Percentiles rank a stretch among this genome's conserved stretches.
These are phyloP conservation scores for Odontomyia ornata DNA, from an alignment of 2,888 invertebrate genomes.

Conservation along the genomic window DNA sequence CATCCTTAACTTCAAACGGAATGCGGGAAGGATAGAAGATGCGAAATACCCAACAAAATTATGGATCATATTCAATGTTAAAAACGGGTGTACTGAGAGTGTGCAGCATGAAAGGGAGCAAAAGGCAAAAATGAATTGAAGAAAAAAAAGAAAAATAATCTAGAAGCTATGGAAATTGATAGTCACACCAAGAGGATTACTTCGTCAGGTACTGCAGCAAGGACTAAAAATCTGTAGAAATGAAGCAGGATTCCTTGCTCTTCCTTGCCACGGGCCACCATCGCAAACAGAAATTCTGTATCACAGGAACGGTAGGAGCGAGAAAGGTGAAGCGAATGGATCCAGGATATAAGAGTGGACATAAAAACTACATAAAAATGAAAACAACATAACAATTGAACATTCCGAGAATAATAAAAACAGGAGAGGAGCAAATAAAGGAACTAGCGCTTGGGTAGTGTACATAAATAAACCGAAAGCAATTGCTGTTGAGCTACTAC, in stretches of 20 bases:
- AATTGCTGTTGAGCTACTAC: slow-evolving; percentile 21
- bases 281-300: too few species aligned
- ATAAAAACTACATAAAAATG: slow-evolving; percentile 30
- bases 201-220: too few species aligned
- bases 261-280: too few species aligned
- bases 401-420: not conserved
- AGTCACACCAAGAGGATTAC: too few species aligned
- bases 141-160: not conserved
- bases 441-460: slow-evolving; percentile 5
- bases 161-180: slow-evolving; percentile 3
- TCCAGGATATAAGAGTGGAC: slow-evolving; percentile 6
- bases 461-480: slow-evolving; percentile 33
- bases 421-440: not conserved
- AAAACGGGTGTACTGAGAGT: not conserved
- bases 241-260: too few species aligned
- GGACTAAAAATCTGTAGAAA: too few species aligned
- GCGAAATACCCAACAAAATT: slow-evolving; percentile 5
- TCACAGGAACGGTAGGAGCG: too few species aligned
- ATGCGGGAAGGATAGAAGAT: not conserved
- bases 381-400: slow-evolving; percentile 39
- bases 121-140: too few species aligned
- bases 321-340: not conserved
- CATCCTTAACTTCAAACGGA: not conserved
- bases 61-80: slow-evolving; percentile 20
- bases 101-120: not conserved